These are phyloP conservation scores for Andrena hattorfiana DNA, from an alignment of 2,888 invertebrate genomes.

Conservation along the genomic window DNA sequence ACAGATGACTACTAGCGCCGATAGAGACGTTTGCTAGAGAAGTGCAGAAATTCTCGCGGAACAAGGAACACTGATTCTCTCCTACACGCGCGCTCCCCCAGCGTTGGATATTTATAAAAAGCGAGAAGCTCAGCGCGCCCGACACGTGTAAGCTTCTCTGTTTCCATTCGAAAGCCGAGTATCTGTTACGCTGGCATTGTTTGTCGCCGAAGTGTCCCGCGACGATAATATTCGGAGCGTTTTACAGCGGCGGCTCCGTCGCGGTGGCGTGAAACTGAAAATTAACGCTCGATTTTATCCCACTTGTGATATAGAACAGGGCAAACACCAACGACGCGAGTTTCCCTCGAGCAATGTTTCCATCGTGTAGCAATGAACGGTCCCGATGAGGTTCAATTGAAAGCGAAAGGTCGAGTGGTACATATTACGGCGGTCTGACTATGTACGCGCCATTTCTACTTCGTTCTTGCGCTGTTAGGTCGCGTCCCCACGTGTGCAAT, in stretches of 20 bases:
- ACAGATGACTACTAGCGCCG: no score
- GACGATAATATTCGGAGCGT: neutral
- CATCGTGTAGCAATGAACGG: neutral
- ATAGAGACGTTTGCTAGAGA: neutral
- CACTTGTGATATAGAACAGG: no score
- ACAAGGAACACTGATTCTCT: constrained; percentile 2
- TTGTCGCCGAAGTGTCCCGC: neutral
- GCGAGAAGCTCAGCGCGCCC: constrained; percentile 37
- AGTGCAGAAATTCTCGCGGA: constrained; percentile 10
- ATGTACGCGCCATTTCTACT: neutral
- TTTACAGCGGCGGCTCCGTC: no score
- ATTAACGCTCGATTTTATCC: no score
- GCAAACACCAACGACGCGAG: neutral
- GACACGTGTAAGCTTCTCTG: constrained; percentile 54
- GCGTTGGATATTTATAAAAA: constrained; percentile 62
- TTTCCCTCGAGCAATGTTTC: constrained; percentile 3
- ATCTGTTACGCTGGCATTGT: constrained; percentile 16
- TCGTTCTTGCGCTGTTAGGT: no score
- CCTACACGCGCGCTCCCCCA: neutral
- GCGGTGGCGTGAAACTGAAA: no score
- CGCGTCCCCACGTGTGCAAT: no score
- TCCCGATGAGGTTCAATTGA: constrained; percentile 16
- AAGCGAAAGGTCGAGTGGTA: constrained; percentile 13
- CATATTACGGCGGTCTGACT: constrained; percentile 20
- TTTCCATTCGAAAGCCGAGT: constrained; percentile 21